Evolutionary conservation across 2,113 vertebrate species (phyloP), one percentile per base, ranked within the genome.

Genomic region (Zosterops hypoxanthus): DNA sequence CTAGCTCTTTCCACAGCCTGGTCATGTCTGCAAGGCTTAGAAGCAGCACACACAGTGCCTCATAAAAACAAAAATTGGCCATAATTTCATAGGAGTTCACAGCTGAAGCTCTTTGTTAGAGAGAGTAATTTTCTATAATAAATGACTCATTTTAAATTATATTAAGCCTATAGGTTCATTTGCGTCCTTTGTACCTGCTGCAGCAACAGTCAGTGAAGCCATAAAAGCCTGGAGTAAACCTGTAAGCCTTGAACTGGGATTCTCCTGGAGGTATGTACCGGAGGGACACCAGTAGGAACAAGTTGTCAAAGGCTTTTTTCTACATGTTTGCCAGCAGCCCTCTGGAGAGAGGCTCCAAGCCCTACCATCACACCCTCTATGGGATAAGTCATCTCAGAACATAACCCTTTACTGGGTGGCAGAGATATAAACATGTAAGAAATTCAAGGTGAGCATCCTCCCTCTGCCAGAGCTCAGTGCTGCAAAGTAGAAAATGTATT

Each of bases 1-100:
- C 77, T 26, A 77, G 84, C 87, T 92, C 84, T 95, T 95, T 95
- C 92, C 91, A 85, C 70, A 93, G 90, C 89, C 90, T 73, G 87
- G 91, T 72, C 91, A 75, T 93, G 91, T 91, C 95, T 93, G 75
- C 8, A 44, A 73, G 78, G 84, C 59, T 94, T 69, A 93, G 90
- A 82, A 91, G 84, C 46, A 82, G 82, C 70, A 59, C 78, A 77
- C 70, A 59, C 78, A 77, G 69, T 5, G 28, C 75, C 84, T 93
- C 18, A 3, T 93, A 88, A 93, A 94, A 96, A 34, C 50, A 70
- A 75, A 94, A 95, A 94, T 8, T 70, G 52, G 85, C 79, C 4
- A 1, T 70, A 39, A 80, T 90, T 91, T 87, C 90, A 88, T 36
- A 52, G 0, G 3, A 91, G 75, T 92, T 96, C 79, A 66, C 82